phyloP scores from a whole-genome alignment of 2,797 vertebrate genomes.

The Rhincodon typus region DNA sequence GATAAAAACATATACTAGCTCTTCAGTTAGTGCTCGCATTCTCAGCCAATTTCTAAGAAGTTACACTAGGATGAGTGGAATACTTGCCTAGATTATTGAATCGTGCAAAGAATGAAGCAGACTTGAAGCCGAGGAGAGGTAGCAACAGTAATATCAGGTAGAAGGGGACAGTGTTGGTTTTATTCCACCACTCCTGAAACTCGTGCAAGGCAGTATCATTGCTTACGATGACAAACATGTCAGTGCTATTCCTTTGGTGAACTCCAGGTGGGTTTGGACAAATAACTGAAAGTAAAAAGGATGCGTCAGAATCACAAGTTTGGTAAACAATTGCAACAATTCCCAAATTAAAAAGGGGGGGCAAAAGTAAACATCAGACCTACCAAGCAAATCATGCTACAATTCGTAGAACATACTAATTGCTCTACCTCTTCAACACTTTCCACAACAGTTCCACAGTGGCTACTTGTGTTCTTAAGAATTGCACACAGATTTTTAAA shows the following conservation, averaged over 20 bases:
- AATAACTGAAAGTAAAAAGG: constrained; percentile 64
- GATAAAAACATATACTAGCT: not conserved
- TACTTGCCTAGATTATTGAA: constrained; percentile 87
- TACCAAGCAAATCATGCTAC: not conserved
- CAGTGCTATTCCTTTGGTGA: constrained; percentile 47
- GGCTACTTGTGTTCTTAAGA: too few relatives aligned
- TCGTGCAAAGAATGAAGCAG: constrained; percentile 91
- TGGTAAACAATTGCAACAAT: not conserved
- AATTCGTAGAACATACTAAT: not conserved
- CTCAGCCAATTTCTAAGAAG: not conserved
- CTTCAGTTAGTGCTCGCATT: not conserved
- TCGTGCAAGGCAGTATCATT: constrained; percentile 48
- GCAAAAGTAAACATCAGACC: not conserved
- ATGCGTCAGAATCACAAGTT: not conserved
- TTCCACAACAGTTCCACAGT: too few relatives aligned
- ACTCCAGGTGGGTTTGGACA: constrained; percentile 63
- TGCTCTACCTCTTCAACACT: not conserved
- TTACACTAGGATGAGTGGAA: not conserved
- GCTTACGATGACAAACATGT: constrained; percentile 50
- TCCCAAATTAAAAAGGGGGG: not conserved
- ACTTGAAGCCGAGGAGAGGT: constrained; percentile 85
- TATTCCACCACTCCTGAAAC: constrained; percentile 75
- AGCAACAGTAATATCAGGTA: constrained; percentile 79
- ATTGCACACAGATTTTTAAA: too few relatives aligned
- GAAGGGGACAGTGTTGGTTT: constrained; percentile 79